A percentile compares a stretch with the other conserved stretches of the same genome.
Conservation (phyloP, 37 sponge, comb jelly and placozoan genomes). For the Bolinopsis microptera region DNA sequence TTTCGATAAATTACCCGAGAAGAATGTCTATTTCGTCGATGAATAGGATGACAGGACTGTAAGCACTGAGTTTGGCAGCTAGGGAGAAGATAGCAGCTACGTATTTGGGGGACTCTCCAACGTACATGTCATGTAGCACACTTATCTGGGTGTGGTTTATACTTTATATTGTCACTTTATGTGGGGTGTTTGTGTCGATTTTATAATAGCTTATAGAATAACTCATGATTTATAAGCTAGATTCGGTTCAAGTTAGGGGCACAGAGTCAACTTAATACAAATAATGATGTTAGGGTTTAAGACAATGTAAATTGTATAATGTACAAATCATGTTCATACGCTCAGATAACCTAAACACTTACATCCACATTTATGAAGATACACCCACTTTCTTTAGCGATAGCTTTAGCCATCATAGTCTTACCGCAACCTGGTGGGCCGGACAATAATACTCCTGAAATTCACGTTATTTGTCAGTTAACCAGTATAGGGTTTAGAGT, state of each 20-base stretch:
- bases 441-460: constrained; percentile 36
- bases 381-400: constrained; percentile 27
- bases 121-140: constrained; percentile 36
- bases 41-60: constrained; percentile 20
- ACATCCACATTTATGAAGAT: constrained; percentile 16
- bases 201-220: too few relatives aligned
- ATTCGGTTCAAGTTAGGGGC: too few relatives aligned
- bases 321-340: too few relatives aligned
- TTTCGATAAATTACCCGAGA: neutral
- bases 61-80: neutral
- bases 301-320: too few relatives aligned
- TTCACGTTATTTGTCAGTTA: too few relatives aligned
- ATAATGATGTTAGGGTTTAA: too few relatives aligned
- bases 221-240: too few relatives aligned
- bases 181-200: too few relatives aligned
- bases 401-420: constrained; percentile 47
- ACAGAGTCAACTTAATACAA: too few relatives aligned
- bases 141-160: too few relatives aligned
- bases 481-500: too few relatives aligned
- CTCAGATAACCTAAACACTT: neutral
- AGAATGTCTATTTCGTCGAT: constrained; percentile 39
- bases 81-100: constrained; percentile 49
- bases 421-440: constrained; percentile 38
- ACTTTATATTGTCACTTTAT: too few relatives aligned
- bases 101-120: constrained; percentile 27